Evolutionary conservation across 2,797 vertebrate species (phyloP).

Genomic region (Philypnodon macrostomus): DNA sequence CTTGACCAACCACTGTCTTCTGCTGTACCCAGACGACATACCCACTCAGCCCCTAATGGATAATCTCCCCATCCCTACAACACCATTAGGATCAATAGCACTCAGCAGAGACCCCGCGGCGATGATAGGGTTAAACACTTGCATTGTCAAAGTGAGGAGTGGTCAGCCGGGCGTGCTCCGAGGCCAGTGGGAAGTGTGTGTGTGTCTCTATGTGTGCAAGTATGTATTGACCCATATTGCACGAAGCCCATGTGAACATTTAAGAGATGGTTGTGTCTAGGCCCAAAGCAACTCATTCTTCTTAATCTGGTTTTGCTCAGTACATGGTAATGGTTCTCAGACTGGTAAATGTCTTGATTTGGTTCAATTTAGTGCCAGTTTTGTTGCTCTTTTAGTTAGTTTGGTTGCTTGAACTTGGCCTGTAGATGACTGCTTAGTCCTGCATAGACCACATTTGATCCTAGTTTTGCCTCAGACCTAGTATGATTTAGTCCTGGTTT

Average conservation of each 20-base stretch:
- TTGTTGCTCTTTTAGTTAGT: too few species aligned
- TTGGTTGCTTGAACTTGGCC: too few species aligned
- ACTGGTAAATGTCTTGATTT: too few species aligned
- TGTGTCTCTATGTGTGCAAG: conserved; percentile 9
- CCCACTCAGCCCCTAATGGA: conserved; percentile 53
- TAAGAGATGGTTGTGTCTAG: background rate
- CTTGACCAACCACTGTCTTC: conserved; percentile 21
- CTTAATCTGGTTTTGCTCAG: conserved; percentile 5
- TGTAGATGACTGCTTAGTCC: too few species aligned
- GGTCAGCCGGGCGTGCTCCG: conserved; percentile 23
- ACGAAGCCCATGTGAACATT: background rate
- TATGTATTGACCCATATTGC: conserved; percentile 8
- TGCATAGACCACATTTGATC: too few species aligned
- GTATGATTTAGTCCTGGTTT: too few species aligned
- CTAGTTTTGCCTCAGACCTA: too few species aligned
- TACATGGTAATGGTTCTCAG: too few species aligned
- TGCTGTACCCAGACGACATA: conserved; percentile 26
- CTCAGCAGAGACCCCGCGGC: conserved; percentile 25
- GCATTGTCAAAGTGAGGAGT: conserved; percentile 33
- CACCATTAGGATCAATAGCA: conserved; percentile 50
- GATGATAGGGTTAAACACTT: conserved; percentile 36
- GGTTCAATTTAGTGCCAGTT: too few species aligned
- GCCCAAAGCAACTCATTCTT: background rate
- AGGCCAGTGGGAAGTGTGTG: conserved; percentile 9
- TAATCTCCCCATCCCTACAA: conserved; percentile 29